Evolutionary conservation across 2,797 vertebrate species (phyloP).

Genomic region (Silurus lanzhouensis): DNA sequence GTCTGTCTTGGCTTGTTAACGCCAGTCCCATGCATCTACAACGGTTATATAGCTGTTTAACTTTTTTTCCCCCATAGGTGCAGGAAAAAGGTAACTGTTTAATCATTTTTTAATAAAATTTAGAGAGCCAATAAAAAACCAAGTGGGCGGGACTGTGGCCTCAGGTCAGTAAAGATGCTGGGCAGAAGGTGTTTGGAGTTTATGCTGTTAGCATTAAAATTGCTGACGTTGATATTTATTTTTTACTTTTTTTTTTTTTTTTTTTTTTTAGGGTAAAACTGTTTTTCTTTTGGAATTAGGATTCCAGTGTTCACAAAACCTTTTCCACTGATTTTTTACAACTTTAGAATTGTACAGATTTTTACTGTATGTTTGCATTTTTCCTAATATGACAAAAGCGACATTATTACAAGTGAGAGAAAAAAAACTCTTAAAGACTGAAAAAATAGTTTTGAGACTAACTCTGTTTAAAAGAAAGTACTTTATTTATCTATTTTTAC

Average conservation of each 20-base stretch:
- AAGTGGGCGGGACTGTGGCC: not conserved
- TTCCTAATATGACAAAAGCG: not conserved
- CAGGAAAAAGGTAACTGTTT: too few relatives aligned
- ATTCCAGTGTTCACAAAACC: not conserved
- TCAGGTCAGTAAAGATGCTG: not conserved
- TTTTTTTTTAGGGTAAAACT: not conserved
- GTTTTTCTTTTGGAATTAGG: not conserved
- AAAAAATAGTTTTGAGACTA: too few relatives aligned
- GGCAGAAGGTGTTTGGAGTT: not conserved
- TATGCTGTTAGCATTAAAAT: not conserved
- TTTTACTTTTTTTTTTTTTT: not conserved
- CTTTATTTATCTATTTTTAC: too few relatives aligned
- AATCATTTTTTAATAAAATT: too few relatives aligned
- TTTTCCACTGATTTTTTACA: not conserved
- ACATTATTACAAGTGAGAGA: not conserved
- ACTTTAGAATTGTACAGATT: not conserved
- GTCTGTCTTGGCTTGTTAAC: too few relatives aligned
- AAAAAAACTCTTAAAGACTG: not conserved
- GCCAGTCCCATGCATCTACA: not conserved
- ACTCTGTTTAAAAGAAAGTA: too few relatives aligned
- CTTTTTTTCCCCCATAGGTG: too few relatives aligned
- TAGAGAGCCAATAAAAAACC: too few relatives aligned
- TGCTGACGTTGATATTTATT: not conserved
- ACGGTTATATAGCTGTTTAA: not conserved
- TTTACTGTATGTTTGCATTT: not conserved